Percentiles rank a stretch among this genome's conserved stretches.
phyloP scores from a whole-genome alignment of 1,140 invertebrate species.

The Lucilia sericata region DNA sequence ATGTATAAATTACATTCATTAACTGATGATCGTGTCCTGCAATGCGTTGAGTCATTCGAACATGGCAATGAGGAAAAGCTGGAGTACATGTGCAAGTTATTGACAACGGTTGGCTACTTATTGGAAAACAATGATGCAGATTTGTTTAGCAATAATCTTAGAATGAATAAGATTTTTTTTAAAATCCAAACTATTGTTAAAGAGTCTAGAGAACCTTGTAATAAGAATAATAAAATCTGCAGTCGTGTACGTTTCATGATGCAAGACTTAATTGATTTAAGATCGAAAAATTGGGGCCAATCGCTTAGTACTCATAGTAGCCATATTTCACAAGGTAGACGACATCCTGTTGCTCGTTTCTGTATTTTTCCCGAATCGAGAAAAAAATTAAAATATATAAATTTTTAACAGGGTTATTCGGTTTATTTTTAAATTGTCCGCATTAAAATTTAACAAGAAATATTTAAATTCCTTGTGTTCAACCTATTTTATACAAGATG shows the following conservation, averaged over 20 bases:
- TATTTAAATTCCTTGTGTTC: too few relatives aligned
- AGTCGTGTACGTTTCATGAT: conserved; percentile 71
- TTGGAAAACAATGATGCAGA: conserved; percentile 52
- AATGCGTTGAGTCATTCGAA: conserved; percentile 82
- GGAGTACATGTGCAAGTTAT: conserved; percentile 91
- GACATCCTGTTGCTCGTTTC: too few relatives aligned
- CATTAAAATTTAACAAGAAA: too few relatives aligned
- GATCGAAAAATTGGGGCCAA: conserved; percentile 80
- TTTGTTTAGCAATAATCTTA: conserved; percentile 43
- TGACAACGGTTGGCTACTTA: conserved; percentile 90
- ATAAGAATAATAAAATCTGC: conserved; percentile 55
- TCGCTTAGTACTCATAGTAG: conserved; percentile 20
- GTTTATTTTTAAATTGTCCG: too few relatives aligned
- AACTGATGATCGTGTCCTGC: conserved; percentile 88
- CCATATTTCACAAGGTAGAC: background rate
- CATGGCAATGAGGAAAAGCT: conserved; percentile 89
- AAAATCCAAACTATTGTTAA: conserved; percentile 61
- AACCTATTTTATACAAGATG: too few relatives aligned
- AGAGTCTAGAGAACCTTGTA: background rate
- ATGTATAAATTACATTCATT: conserved; percentile 94
- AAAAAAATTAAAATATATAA: too few relatives aligned
- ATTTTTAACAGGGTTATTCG: too few relatives aligned
- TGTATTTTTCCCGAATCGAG: too few relatives aligned
- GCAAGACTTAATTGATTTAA: conserved; percentile 92
- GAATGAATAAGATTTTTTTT: conserved; percentile 62